A percentile compares a stretch with the other conserved stretches of the same genome.
phyloP scores from a whole-genome alignment of 2,888 invertebrate genomes.

The Lithosia quadra region DNA sequence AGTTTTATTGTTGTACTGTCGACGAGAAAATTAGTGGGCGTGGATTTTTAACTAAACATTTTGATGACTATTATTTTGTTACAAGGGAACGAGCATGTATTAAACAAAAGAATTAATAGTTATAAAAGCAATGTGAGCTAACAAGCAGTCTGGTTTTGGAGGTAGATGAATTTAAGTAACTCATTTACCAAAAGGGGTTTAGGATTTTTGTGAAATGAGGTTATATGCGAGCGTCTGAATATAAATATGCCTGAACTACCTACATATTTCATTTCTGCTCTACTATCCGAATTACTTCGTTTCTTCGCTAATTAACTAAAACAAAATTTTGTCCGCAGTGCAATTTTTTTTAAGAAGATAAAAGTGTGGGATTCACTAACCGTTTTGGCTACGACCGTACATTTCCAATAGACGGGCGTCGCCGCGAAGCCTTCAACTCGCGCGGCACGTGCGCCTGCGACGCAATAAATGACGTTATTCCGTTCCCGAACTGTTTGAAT shows the following conservation, averaged over 20 bases:
- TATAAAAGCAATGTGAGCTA: not conserved
- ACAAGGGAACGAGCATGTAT: not conserved
- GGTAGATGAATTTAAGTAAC: too few relatives aligned
- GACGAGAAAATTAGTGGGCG: constrained; percentile 29
- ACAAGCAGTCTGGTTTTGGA: not conserved
- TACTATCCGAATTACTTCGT: too few relatives aligned
- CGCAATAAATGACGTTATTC: constrained; percentile 52
- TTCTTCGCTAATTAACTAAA: too few relatives aligned
- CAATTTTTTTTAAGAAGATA: not conserved
- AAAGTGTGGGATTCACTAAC: not conserved
- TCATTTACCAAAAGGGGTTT: too few relatives aligned
- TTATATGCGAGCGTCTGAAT: too few relatives aligned
- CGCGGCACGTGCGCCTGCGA: constrained; percentile 60
- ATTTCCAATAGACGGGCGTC: constrained; percentile 49
- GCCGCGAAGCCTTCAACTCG: constrained; percentile 53
- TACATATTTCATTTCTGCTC: too few relatives aligned
- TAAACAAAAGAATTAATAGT: not conserved
- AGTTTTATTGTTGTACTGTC: constrained; percentile 63
- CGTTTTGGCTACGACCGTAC: constrained; percentile 34
- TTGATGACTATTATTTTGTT: not conserved
- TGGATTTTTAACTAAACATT: not conserved
- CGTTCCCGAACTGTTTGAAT: constrained; percentile 31
- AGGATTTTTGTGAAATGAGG: too few relatives aligned
- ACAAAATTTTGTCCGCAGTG: too few relatives aligned
- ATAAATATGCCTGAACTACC: too few relatives aligned